Percentiles rank a stretch among this genome's conserved stretches.
Evolutionary conservation across 2,113 vertebrate genomes (phyloP).

Genomic region (Lepisosteus oculatus): DNA sequence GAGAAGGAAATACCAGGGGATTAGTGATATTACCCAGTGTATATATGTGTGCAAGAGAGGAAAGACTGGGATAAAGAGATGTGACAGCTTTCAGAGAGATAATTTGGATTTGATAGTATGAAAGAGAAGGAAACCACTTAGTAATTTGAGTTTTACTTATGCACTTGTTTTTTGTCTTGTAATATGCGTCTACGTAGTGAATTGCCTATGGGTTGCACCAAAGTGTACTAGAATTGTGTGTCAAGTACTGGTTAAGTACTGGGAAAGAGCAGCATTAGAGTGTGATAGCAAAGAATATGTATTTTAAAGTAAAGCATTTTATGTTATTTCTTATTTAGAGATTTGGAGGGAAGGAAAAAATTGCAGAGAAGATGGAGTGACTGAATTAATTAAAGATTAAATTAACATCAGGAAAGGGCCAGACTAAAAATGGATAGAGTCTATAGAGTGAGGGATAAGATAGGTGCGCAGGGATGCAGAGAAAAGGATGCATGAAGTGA

Average conservation of each 20-base stretch:
- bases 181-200: too few relatives aligned
- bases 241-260: neutral
- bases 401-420: constrained; percentile 55
- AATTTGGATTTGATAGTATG: neutral
- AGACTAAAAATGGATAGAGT: constrained; percentile 48
- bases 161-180: too few relatives aligned
- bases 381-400: constrained; percentile 56
- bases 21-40: constrained; percentile 32
- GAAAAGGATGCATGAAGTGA: constrained; percentile 6
- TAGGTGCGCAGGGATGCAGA: constrained; percentile 17
- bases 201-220: too few relatives aligned
- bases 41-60: neutral
- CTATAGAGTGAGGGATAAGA: constrained; percentile 23
- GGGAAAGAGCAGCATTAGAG: neutral
- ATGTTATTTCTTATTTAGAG: too few relatives aligned
- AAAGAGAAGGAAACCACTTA: too few relatives aligned
- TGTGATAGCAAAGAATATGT: too few relatives aligned
- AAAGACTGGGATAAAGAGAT: constrained; percentile 40
- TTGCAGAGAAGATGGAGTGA: constrained; percentile 36
- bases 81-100: neutral
- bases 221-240: too few relatives aligned
- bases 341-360: constrained; percentile 21
- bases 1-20: constrained; percentile 43
- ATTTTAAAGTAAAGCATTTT: too few relatives aligned
- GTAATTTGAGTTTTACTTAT: too few relatives aligned